Evolutionary conservation across 2,888 invertebrate genomes (phyloP), one percentile per base, ranked within the genome.

Genomic region (Melangyna quadrimaculata): DNA sequence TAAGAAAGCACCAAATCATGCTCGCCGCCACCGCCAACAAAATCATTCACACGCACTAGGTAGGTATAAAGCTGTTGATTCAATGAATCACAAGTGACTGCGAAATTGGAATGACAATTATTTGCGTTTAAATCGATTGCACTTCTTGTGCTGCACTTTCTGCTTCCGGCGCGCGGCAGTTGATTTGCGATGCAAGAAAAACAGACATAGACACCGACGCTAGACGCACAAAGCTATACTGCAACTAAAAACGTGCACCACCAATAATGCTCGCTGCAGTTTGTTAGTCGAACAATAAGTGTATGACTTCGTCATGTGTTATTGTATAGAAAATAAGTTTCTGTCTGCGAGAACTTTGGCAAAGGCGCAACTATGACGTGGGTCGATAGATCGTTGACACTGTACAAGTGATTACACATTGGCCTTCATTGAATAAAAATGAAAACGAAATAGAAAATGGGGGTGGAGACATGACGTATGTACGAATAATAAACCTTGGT

Each of bases 171-270:
- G 17, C 80, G 72, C 24, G 17, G 29, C 59, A 45, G 63, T 32
- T 14, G 40, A 17, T 27, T 67, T 61, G 24, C 55, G 45, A 37
- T 69, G 24, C 29, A 59, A 35, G 12, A 43, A 67, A 57, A 55
- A 55, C 5, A 37, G 8, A 71, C 65, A 63, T 32, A n/a, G 5
- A 8, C 53, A 3, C 19, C 32, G 67, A 61, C 83, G 65, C 43
- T 57, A 67, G 57, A 79, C 74, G 67, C 72, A 55, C 69, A 80
- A 75, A 75, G 84, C 67, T 84, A 72, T 59, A 65, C 45, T 77
- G 37, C 61, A 69, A 80, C 84, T 84, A 75, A 84, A 61, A n/a
- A 45, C 55, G 80, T 75, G 71, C 84, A 77, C 61, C 67, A 75
- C 75, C 12, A 57, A n/a, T 61, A 57, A n/a, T 55, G 51, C 74